These are phyloP conservation scores for Dinoponera quadriceps DNA, from an alignment of 1,140 invertebrate species.

Conservation along the genomic window DNA sequence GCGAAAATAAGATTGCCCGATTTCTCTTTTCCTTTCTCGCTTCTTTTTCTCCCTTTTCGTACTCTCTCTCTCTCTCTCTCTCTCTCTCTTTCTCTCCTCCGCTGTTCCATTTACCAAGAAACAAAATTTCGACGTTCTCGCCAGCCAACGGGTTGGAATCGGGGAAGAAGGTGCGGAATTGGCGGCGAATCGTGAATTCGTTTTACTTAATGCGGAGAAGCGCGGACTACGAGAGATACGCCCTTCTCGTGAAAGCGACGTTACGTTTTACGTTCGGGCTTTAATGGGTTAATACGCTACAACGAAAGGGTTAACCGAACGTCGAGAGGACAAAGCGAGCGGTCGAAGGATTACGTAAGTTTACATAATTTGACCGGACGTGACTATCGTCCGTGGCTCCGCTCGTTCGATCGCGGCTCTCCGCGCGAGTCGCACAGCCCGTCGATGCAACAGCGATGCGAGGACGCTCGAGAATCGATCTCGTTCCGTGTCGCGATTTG, in stretches of 20 bases:
- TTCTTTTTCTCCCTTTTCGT: too few species aligned
- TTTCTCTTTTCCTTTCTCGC: not conserved
- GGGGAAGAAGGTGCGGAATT: too few species aligned
- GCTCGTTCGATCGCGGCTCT: constrained; percentile 10
- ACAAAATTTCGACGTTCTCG: not conserved
- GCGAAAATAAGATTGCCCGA: constrained; percentile 2
- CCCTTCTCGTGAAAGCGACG: not conserved
- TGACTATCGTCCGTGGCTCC: constrained; percentile 38
- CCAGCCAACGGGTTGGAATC: not conserved
- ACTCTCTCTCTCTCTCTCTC: not conserved
- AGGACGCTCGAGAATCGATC: too few species aligned
- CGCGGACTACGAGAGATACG: not conserved
- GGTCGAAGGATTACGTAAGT: constrained; percentile 39
- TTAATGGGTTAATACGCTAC: not conserved
- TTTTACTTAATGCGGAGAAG: constrained; percentile 1
- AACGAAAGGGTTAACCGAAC: constrained; percentile 11
- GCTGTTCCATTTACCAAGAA: not conserved
- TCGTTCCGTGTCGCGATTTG: too few species aligned
- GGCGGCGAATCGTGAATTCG: not conserved
- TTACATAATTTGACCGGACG: constrained; percentile 48
- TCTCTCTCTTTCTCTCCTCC: too few species aligned
- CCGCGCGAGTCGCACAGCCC: not conserved
- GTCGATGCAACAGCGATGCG: not conserved
- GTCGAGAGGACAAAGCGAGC: not conserved
- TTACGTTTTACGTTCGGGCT: not conserved